These are phyloP conservation scores for Julus scanicus DNA, from an alignment of 2,888 invertebrate species.

Conservation along the genomic window DNA sequence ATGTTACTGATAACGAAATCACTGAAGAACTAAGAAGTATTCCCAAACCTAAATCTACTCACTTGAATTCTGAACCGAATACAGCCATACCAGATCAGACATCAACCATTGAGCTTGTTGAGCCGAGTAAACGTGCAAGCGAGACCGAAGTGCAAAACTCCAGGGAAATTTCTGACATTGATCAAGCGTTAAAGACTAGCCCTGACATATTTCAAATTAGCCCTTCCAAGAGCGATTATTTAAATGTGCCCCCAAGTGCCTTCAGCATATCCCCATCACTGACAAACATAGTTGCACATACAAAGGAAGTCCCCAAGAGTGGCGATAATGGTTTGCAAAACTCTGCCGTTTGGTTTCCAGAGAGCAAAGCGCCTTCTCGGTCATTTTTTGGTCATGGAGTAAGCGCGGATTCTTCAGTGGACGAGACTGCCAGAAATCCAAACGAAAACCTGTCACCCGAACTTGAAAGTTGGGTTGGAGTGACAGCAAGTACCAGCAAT, in stretches of 20 bases:
- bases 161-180: background rate
- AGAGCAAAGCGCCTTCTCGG: background rate
- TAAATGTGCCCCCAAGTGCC: slow-evolving; percentile 15
- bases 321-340: background rate
- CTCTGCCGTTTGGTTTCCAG: slow-evolving; percentile 50
- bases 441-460: background rate
- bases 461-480: background rate
- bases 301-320: background rate
- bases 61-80: background rate
- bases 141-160: background rate
- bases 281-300: slow-evolving; percentile 17
- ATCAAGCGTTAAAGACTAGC: background rate
- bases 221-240: background rate
- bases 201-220: background rate
- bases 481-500: background rate
- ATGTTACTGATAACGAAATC: background rate
- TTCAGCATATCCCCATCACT: background rate
- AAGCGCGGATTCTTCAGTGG: slow-evolving; percentile 12
- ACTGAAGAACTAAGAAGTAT: background rate
- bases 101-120: background rate
- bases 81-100: background rate
- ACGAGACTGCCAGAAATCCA: background rate
- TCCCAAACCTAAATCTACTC: background rate
- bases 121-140: background rate
- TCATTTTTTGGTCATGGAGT: slow-evolving; percentile 26